These are phyloP conservation scores for Eulithis testata DNA, from an alignment of 2,888 invertebrate genomes.

Conservation along the genomic window DNA sequence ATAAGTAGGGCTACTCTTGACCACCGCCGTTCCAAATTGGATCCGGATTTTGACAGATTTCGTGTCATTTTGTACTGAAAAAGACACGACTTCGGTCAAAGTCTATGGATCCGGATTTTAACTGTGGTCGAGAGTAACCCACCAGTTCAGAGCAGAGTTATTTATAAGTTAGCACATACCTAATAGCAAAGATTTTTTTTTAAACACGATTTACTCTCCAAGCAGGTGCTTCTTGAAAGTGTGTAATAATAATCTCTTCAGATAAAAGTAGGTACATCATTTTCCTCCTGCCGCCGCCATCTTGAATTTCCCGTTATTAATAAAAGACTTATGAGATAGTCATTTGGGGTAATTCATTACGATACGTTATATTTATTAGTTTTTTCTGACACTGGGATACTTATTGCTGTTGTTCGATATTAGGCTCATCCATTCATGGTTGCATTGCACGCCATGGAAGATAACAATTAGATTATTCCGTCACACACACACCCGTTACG, in stretches of 20 bases:
- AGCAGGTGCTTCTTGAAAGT: slow-evolving; percentile 37
- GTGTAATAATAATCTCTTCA: slow-evolving; percentile 48
- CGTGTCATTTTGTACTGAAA: too few species aligned
- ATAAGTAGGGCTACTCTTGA: too few species aligned
- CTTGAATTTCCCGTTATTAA: slow-evolving; percentile 55
- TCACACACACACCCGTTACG: too few species aligned
- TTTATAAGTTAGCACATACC: too few species aligned
- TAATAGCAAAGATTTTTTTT: not conserved
- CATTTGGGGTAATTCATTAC: slow-evolving; percentile 46
- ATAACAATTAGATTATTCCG: too few species aligned
- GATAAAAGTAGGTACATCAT: slow-evolving; percentile 57
- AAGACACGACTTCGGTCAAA: too few species aligned
- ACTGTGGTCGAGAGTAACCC: too few species aligned
- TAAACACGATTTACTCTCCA: not conserved
- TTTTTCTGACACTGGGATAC: slow-evolving; percentile 8
- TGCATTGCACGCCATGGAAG: too few species aligned
- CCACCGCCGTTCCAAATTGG: too few species aligned
- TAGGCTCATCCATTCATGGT: not conserved
- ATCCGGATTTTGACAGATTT: too few species aligned
- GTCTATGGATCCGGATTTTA: too few species aligned
- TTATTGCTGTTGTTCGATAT: slow-evolving; percentile 7
- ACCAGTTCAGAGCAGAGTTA: too few species aligned
- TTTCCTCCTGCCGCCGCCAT: slow-evolving; percentile 49
- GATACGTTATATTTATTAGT: slow-evolving; percentile 52
- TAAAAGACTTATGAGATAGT: slow-evolving; percentile 48